Percentiles rank a stretch among this genome's conserved stretches.
These are phyloP conservation scores for Vimba vimba DNA, from an alignment of 2,113 vertebrate genomes.

Conservation along the genomic window DNA sequence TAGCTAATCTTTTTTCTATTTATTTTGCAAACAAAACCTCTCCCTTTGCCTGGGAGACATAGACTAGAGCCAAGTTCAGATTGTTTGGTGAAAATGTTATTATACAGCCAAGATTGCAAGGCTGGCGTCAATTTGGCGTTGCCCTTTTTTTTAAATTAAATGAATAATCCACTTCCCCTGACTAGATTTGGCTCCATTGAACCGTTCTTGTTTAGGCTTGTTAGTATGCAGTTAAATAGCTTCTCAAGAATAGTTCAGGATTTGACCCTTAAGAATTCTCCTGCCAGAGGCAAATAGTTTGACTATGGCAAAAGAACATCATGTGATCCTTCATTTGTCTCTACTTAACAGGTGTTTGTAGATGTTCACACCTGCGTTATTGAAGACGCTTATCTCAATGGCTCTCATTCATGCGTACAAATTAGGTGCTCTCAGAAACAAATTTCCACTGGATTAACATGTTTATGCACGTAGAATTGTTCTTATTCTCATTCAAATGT, in stretches of 20 bases:
- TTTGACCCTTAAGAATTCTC: not conserved
- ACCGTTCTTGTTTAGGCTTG: not conserved
- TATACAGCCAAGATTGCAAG: slow-evolving; percentile 1
- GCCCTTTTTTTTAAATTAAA: not conserved
- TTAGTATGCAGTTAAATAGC: not conserved
- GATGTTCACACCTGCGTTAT: slow-evolving; percentile 1
- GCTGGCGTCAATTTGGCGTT: not conserved
- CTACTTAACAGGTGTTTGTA: slow-evolving; percentile 8
- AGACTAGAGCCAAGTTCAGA: not conserved
- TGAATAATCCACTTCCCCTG: not conserved
- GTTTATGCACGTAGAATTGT: not conserved
- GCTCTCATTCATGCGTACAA: not conserved
- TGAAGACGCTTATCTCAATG: not conserved
- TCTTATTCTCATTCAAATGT: not conserved
- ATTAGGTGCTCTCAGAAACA: not conserved
- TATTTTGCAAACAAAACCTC: not conserved
- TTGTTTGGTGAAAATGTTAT: not conserved
- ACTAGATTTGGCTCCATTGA: not conserved
- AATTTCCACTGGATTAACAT: not conserved
- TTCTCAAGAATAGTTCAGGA: slow-evolving; percentile 22
- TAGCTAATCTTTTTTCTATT: not conserved
- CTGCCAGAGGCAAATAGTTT: not conserved
- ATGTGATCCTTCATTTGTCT: slow-evolving; percentile 1
- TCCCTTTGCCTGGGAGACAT: not conserved
- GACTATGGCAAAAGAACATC: not conserved